Base-by-base conservation (phyloP, 2,113 vertebrate species). In the Labeo catla region DNA sequence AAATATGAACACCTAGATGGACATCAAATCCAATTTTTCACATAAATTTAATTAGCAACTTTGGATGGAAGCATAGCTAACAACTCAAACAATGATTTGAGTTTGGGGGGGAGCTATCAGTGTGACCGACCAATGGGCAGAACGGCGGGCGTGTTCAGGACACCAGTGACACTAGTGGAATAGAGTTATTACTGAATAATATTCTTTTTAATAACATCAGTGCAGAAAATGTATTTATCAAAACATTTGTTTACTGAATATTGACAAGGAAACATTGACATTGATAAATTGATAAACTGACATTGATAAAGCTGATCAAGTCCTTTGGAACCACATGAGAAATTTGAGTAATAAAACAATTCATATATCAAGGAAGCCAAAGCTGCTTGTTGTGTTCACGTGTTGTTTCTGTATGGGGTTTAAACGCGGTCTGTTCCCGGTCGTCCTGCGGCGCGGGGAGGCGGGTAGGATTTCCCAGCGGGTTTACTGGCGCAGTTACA, bases 391-490 rank as follows among this genome's bases (percentile, higher is more conserved):
- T 16, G 39, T 68, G 34, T 28, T 66, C 36, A 13, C 13, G 28
- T 21, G 68, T 15, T 43, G 8, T n/a, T 72, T 9, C 4, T 45
- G 39, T n/a, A 21, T 11, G 70, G 2, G n/a, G 1, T 63, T 84
- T 86, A 89, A 1, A 89, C 84, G 9, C 95, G 98, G 91, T 98
- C 97, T 0, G 97, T 97, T 85, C 94, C 95, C 2, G 93, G 90
- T 34, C 94, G 94, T 52, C 93, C 92, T 0, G 94, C 84, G 11
- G 95, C 88, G 76, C 93, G 94, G 4, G 73, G 89, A 8, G 96
- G 93, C 2, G 96, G 94, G 92, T 97, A 95, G 10, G 94, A 87
- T 89, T 96, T 96, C 7, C 94, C 95, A 0, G 95, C 93, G 73
- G 89, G 89, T 79, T 92, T 90, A 6, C 86, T 89, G 28, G 95